Evolutionary conservation across 2,888 invertebrate species (phyloP), one percentile per base, ranked within the genome.

Genomic region (Agrypnus murinus): DNA sequence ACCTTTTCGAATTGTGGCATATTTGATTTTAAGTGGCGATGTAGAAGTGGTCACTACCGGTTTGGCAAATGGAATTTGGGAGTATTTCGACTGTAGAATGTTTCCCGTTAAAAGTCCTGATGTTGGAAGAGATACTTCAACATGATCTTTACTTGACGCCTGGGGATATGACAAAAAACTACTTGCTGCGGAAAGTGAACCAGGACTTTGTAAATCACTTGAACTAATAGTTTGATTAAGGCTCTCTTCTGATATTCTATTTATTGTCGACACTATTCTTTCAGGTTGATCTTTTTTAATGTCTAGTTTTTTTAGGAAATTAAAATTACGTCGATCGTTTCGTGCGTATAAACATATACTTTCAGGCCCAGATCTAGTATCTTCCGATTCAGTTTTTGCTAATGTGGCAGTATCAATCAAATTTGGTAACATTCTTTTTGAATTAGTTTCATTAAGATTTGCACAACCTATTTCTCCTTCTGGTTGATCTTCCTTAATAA

Each of bases 121-220:
- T 25, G 25, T n/a, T n/a, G n/a, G n/a, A n/a, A n/a, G n/a, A n/a
- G n/a, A n/a, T n/a, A 3, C 5, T 25, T 5, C 25, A 25, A 5
- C 25, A 15, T 3, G 2, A 6, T 48, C 48, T 10, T 17, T 48
- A 10, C 7, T 48, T 17, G 14, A 34, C 5, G 9, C 34, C 8
- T 34, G 19, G 7, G n/a, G n/a, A 55, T 7, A n/a, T 15, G 55
- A 32, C n/a, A 7, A 7, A 55, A 32, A n/a, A n/a, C 55, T 55
- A 15, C 55, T 32, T 1, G 15, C 12, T 1, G 32, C 55, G 9
- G 55, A 55, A 55, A 55, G 19, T 8, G 31, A 15, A 34, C 2
- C 25, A 12, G 8, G 25, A 34, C 55, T 36, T 2, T n/a, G 36
- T 34, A 55, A 34, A 14, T 55, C 25, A 25, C 1, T 9, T 55